Conservation (phyloP, 37 sponge, comb jelly and placozoan genomes). For the Halisarca cf. caerulea region DNA sequence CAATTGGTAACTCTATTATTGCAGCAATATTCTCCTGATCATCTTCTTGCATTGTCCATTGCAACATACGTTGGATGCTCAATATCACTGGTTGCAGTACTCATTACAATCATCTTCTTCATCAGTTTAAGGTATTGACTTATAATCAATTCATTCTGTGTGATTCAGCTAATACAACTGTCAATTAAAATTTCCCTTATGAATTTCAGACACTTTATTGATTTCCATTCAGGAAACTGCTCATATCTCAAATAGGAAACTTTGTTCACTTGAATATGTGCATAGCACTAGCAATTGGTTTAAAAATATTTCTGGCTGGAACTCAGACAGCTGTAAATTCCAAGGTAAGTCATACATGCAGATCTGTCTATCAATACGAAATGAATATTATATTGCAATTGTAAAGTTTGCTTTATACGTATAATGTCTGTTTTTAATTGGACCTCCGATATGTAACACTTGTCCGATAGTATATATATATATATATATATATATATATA, state of each 20-base stretch:
- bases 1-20: no score
- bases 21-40: neutral
- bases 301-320: neutral
- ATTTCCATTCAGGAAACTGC: neutral
- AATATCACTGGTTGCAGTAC: neutral
- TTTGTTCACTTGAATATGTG: constrained; percentile 13
- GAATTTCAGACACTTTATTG: no score
- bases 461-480: no score
- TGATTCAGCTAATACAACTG: no score
- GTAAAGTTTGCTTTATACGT: no score
- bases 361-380: neutral
- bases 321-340: neutral
- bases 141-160: no score
- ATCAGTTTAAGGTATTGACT: neutral
- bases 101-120: neutral
- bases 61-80: neutral
- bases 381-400: no score
- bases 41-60: neutral
- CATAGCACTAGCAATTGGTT: neutral
- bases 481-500: no score
- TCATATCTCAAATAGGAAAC: neutral
- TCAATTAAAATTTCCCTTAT: no score
- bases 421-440: no score
- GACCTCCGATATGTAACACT: no score
- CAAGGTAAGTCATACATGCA: neutral